Conservation (phyloP, 2,113 vertebrate species). For the Ptyas mucosa region DNA sequence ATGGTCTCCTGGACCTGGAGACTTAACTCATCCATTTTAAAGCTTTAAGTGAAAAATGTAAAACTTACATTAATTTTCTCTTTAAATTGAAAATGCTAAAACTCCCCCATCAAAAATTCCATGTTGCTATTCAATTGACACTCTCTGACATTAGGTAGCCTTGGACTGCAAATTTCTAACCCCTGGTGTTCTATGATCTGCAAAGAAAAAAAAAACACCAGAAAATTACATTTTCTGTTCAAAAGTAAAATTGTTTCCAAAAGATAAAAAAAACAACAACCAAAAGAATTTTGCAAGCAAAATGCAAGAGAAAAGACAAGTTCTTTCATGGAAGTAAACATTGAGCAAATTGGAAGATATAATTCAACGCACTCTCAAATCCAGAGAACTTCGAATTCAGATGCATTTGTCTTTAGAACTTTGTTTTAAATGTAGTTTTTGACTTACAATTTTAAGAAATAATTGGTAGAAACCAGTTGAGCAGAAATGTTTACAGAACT, state of each 20-base stretch:
- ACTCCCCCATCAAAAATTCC: not conserved
- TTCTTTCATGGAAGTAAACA: not conserved
- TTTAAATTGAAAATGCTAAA: not conserved
- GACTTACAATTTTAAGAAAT: not conserved
- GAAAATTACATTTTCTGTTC: not conserved
- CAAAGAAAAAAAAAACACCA: not conserved
- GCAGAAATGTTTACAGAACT: not conserved
- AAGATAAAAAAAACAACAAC: not conserved
- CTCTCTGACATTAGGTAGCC: not conserved
- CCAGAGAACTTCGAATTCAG: not conserved
- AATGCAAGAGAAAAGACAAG: not conserved
- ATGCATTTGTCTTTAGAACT: not conserved
- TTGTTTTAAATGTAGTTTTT: not conserved
- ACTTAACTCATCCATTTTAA: not conserved
- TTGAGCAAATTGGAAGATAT: not conserved
- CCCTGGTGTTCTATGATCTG: not conserved
- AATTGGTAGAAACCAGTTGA: not conserved
- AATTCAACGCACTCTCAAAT: not conserved
- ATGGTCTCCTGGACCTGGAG: not conserved
- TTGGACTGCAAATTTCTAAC: not conserved
- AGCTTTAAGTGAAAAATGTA: not conserved
- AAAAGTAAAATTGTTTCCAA: not conserved
- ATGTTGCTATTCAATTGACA: not conserved
- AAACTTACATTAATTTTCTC: not conserved
- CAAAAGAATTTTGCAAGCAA: not conserved